A percentile compares a stretch with the other conserved stretches of the same genome.
Evolutionary conservation across 2,797 vertebrate genomes (phyloP).

Genomic region (Falco columbarius): DNA sequence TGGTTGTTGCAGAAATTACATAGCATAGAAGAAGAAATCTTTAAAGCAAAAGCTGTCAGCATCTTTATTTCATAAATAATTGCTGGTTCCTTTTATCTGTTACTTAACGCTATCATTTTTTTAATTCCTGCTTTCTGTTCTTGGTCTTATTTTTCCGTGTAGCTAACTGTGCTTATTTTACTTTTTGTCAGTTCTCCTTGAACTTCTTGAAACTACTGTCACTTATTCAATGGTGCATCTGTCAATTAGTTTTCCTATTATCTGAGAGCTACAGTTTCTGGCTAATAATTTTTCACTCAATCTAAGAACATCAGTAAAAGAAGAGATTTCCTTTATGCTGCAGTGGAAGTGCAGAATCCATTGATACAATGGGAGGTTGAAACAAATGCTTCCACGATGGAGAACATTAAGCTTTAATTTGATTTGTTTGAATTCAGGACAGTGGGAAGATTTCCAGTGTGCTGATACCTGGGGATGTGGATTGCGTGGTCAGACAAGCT

Average conservation of each 20-base stretch:
- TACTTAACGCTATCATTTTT: slow-evolving; percentile 64
- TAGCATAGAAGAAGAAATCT: slow-evolving; percentile 12
- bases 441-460: neutral
- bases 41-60: slow-evolving; percentile 52
- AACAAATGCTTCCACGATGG: neutral
- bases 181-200: slow-evolving; percentile 7
- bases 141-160: neutral
- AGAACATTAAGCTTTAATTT: neutral
- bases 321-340: neutral
- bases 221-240: slow-evolving; percentile 10
- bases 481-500: neutral
- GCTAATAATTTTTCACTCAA: slow-evolving; percentile 25
- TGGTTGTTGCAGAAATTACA: slow-evolving; percentile 42
- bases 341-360: neutral
- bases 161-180: slow-evolving; percentile 41
- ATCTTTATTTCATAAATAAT: slow-evolving; percentile 60
- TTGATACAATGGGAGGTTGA: neutral
- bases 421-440: neutral
- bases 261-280: neutral
- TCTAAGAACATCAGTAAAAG: neutral
- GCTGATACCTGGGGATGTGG: neutral
- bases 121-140: slow-evolving; percentile 66
- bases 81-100: slow-evolving; percentile 62
- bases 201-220: slow-evolving; percentile 49
- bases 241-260: slow-evolving; percentile 36